Evolutionary conservation across 2,888 invertebrate genomes (phyloP), one percentile per base, ranked within the genome.

Genomic region (Atethmia centrago): DNA sequence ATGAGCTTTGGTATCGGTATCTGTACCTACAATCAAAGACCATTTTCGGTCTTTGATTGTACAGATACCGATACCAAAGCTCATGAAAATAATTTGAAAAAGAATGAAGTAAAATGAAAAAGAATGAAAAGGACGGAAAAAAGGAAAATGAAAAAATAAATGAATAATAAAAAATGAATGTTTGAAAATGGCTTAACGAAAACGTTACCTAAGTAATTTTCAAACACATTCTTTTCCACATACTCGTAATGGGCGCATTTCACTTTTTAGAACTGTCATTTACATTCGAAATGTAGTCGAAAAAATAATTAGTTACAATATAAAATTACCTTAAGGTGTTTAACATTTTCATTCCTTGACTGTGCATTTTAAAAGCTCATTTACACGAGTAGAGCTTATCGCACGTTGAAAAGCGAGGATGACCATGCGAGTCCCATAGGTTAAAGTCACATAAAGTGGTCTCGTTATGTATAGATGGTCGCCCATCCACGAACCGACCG

Each of bases 1-100:
- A 47, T 70, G 28, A 47, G 36, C 12, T 67, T 47, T 47, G 53
- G 53, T 74, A 19, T 42, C 31, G 16, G 21, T 72, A 19, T 72
- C 12, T 56, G 25, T 12, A 49, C 19, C 3, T 14, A 49, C 25
- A 31, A 21, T n/a, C n/a, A n/a, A n/a, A n/a, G n/a, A n/a, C n/a
- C n/a, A n/a, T n/a, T n/a, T n/a, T n/a, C n/a, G n/a, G n/a, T n/a
- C n/a, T n/a, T n/a, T n/a, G n/a, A n/a, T n/a, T n/a, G n/a, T 36
- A 36, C 4, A 7, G 7, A 36, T 36, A 36, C 36, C 36, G 36
- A 31, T 4, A 36, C 4, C 36, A 4, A 36, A 36, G 36, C 36
- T 36, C 36, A 36, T 36, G 36, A 36, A 36, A 36, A 36, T 36
- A 36, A 36, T 36, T 36, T 36, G 7, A 36, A 36, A 36, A 36